Evolutionary conservation across 2,113 vertebrate genomes (phyloP).

Genomic region (Meriones unguiculatus): DNA sequence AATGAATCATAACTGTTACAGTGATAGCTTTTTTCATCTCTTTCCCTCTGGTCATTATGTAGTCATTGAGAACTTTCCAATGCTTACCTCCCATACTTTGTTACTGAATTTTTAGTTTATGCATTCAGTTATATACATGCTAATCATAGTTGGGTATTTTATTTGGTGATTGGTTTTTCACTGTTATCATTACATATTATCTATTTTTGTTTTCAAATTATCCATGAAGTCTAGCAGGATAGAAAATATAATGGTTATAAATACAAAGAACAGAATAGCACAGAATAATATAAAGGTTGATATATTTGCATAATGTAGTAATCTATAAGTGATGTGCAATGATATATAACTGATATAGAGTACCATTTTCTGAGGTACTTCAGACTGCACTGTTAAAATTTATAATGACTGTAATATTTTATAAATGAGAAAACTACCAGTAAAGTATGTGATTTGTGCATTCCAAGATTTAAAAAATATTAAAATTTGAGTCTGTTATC

Average conservation of each 20-base stretch:
- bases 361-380: conserved; percentile 6
- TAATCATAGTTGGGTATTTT: conserved; percentile 44
- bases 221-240: not conserved
- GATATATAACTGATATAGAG: not conserved
- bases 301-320: not conserved
- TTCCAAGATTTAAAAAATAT: not conserved
- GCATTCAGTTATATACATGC: not conserved
- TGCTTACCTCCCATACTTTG: not conserved
- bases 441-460: not conserved
- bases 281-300: not conserved
- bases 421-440: conserved; percentile 11
- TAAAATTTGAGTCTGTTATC: not conserved
- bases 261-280: conserved; percentile 22
- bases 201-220: conserved; percentile 31
- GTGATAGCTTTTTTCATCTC: not conserved
- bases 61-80: not conserved
- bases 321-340: not conserved
- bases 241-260: conserved; percentile 6
- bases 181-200: not conserved
- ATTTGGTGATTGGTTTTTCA: conserved; percentile 1
- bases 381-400: conserved; percentile 15
- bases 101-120: not conserved
- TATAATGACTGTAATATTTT: not conserved
- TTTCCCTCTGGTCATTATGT: not conserved
- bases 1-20: not conserved